phyloP scores from a whole-genome alignment of 1,140 invertebrate species.

The Pissodes strobi region DNA sequence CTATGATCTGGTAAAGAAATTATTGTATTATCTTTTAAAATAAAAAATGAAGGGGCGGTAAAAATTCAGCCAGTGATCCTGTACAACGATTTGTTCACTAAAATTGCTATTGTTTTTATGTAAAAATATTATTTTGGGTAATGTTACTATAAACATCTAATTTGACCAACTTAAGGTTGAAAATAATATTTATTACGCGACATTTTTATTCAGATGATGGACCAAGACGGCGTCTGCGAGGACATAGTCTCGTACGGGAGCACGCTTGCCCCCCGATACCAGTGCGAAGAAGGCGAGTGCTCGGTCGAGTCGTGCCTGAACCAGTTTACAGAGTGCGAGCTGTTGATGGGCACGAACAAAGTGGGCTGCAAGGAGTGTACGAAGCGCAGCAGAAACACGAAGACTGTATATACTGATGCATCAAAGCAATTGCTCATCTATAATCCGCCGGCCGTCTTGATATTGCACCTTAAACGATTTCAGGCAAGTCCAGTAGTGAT shows the following conservation, averaged over 20 bases:
- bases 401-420: conserved; percentile 85
- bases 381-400: conserved; percentile 67
- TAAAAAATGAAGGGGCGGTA: too few species aligned
- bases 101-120: too few species aligned
- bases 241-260: conserved; percentile 57
- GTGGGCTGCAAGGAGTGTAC: conserved; percentile 91
- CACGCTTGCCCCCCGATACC: conserved; percentile 67
- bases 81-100: too few species aligned
- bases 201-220: too few species aligned
- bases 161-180: too few species aligned
- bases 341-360: conserved; percentile 89
- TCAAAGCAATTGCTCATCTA: conserved; percentile 91
- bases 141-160: too few species aligned
- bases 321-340: conserved; percentile 87
- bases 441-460: conserved; percentile 88
- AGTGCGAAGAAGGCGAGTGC: conserved; percentile 76
- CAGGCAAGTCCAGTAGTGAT: conserved; percentile 65
- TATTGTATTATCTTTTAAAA: too few species aligned
- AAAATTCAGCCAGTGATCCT: too few species aligned
- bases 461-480: conserved; percentile 92
- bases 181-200: too few species aligned
- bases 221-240: conserved; percentile 51
- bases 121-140: too few species aligned
- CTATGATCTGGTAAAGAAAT: too few species aligned
- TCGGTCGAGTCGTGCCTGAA: conserved; percentile 86